Evolutionary conservation across 2,888 invertebrate species (phyloP), one percentile per base, ranked within the genome.

Genomic region (Acronicta psi): DNA sequence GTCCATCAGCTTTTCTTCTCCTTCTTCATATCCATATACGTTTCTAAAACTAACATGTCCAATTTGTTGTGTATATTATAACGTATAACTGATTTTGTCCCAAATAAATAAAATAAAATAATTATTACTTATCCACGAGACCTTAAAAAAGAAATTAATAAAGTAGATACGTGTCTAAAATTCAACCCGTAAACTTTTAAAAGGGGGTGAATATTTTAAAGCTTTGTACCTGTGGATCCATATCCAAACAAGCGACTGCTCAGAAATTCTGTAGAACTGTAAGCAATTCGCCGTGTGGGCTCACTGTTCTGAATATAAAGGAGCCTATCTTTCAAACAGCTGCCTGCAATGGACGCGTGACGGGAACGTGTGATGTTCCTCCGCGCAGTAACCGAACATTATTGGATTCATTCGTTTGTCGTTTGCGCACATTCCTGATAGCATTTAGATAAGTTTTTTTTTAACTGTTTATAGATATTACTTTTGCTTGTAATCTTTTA

Each of bases 251-350:
- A 70, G 75, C n/a, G 73, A 76, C 65, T 73, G 55, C 44, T 78
- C 68, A 76, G 61, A 73, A 73, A 81, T 80, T 81, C 73, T 53
- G 67, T 46, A 40, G 69, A 70, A 75, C 69, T 76, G 79, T 80
- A 76, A 76, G 78, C 79, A 77, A 82, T 82, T 76, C 79, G 71
- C 73, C 65, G 66, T 73, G 78, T 75, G 66, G 57, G 56, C 68
- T 73, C 68, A 52, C 72, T 74, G 73, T 60, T 78, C 74, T 82
- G 86, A 86, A 87, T 89, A 85, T 79, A 84, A 87, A 87, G 66
- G 76, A 79, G 82, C 59, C 72, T 77, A 75, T 74, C 73, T 79
- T 70, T 76, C 70, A 77, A 54, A 56, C 67, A 73, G 75, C 73
- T 78, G 74, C 75, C 67, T 80, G 80, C 77, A 76, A 58, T 58